A percentile compares a stretch with the other conserved stretches of the same genome.
Conservation (phyloP, 2,113 vertebrate species). For the Machaerirhynchus nigripectus region DNA sequence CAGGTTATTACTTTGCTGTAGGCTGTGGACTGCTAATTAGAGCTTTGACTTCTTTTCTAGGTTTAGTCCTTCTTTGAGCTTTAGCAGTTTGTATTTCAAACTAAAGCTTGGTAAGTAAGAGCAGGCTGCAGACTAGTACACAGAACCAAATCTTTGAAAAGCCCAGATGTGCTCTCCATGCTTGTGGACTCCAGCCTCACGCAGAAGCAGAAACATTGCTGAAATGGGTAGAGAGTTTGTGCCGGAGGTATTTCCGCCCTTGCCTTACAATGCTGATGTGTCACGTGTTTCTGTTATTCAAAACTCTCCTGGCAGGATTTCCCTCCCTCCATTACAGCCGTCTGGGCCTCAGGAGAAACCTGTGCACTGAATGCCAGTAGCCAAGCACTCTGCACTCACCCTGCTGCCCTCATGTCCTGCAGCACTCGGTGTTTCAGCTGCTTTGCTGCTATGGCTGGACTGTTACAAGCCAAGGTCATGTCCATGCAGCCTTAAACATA, state of each 20-base stretch:
- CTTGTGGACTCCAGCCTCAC: not conserved
- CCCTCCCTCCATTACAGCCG: not conserved
- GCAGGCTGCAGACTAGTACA: not conserved
- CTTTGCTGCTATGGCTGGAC: not conserved
- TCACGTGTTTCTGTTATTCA: not conserved
- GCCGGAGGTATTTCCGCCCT: not conserved
- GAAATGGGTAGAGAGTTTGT: not conserved
- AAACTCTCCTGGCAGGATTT: not conserved
- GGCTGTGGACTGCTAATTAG: not conserved
- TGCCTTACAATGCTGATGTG: not conserved
- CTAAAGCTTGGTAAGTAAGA: not conserved
- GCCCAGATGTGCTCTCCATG: not conserved
- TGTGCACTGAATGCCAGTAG: not conserved
- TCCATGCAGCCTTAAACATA: not conserved
- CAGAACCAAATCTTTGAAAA: not conserved
- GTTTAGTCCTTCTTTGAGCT: not conserved
- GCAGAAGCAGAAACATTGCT: not conserved
- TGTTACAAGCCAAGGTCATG: not conserved
- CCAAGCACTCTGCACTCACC: not conserved
- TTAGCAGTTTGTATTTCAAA: not conserved
- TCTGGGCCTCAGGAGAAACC: not conserved
- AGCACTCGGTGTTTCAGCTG: not conserved
- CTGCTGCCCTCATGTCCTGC: not conserved
- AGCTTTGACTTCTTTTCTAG: not conserved
- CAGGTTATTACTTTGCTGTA: not conserved